phyloP scores from a whole-genome alignment of 2,888 invertebrate genomes.

The Noctua fimbriata region DNA sequence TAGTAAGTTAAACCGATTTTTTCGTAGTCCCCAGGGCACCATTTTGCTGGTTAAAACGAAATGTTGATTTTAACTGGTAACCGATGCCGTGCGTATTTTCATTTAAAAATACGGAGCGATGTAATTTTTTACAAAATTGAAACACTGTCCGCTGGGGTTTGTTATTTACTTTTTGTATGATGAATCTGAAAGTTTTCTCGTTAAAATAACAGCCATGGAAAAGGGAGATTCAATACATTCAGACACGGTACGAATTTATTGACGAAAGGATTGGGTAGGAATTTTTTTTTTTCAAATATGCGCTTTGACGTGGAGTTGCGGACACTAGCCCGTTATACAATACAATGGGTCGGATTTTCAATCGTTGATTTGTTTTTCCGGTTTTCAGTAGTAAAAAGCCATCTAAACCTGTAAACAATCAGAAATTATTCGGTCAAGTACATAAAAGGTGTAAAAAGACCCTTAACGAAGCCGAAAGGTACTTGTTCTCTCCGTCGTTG shows the following conservation, averaged over 20 bases:
- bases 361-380: not conserved
- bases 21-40: constrained; percentile 47
- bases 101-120: constrained; percentile 15
- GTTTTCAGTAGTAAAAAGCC: not conserved
- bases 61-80: constrained; percentile 53
- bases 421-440: not conserved
- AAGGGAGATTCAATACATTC: not conserved
- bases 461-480: no score
- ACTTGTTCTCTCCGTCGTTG: no score
- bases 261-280: not conserved
- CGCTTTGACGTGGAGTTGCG: no score
- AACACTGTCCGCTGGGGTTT: constrained; percentile 14
- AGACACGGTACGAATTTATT: not conserved
- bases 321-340: no score
- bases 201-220: constrained; percentile 23
- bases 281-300: no score
- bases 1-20: constrained; percentile 54
- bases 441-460: no score
- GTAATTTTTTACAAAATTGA: constrained; percentile 40
- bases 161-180: constrained; percentile 21
- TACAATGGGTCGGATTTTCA: not conserved
- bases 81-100: constrained; percentile 29
- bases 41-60: constrained; percentile 51
- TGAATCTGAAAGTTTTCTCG: constrained; percentile 28
- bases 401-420: not conserved